phyloP scores from a whole-genome alignment of 2,113 vertebrate species.

The Trematomus loennbergii region DNA sequence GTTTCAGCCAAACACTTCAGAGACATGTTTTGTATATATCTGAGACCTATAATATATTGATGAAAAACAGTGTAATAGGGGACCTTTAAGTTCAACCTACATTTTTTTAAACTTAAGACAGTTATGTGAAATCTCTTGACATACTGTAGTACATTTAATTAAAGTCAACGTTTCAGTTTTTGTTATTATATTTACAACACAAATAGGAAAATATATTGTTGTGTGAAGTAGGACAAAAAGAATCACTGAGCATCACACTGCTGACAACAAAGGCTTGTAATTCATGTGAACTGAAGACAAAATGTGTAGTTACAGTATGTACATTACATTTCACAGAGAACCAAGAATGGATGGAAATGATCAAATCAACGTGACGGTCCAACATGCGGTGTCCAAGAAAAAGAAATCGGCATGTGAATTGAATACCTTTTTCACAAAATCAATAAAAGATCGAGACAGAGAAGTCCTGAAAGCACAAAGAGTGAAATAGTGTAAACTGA shows the following conservation, averaged over 20 bases:
- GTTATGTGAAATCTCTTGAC: too few relatives aligned
- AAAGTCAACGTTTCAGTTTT: too few relatives aligned
- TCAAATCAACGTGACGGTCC: too few relatives aligned
- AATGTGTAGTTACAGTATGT: conserved; percentile 52
- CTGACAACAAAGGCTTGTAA: conserved; percentile 78
- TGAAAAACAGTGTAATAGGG: too few relatives aligned
- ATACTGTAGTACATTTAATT: too few relatives aligned
- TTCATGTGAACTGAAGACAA: conserved; percentile 83
- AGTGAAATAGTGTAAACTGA: conserved; percentile 28
- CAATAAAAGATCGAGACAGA: conserved; percentile 2
- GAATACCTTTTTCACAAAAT: conserved; percentile 28
- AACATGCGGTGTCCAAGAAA: neutral
- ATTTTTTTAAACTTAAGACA: too few relatives aligned
- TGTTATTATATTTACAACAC: conserved; percentile 78
- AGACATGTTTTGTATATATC: too few relatives aligned
- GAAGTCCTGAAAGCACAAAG: conserved; percentile 30
- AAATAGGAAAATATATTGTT: conserved; percentile 69
- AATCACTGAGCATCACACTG: conserved; percentile 63
- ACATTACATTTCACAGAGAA: conserved; percentile 39
- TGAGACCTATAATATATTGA: too few relatives aligned
- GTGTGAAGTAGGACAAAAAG: conserved; percentile 51
- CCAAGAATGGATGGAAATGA: neutral
- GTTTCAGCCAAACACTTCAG: too few relatives aligned
- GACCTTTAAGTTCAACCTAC: too few relatives aligned
- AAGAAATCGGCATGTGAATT: neutral